phyloP scores from a whole-genome alignment of 2,888 invertebrate genomes.

The Parnassius smintheus region DNA sequence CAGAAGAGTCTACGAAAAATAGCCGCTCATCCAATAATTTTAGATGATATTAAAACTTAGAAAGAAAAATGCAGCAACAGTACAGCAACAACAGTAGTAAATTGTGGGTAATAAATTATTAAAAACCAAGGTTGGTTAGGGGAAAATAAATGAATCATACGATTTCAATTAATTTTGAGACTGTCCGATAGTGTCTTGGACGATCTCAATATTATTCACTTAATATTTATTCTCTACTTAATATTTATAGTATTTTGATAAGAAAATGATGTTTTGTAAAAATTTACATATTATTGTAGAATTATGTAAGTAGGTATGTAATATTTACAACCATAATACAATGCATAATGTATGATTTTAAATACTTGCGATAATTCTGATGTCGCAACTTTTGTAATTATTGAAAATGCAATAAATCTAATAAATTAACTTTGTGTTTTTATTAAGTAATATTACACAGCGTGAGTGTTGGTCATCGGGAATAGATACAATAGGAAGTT shows the following conservation, averaged over 20 bases:
- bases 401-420: conserved; percentile 12
- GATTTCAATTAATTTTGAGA: conserved; percentile 58
- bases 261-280: conserved; percentile 29
- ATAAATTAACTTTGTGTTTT: not conserved
- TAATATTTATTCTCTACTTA: conserved; percentile 41
- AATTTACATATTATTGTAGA: conserved; percentile 20
- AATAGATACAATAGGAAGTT: too few relatives aligned
- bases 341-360: conserved; percentile 14
- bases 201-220: conserved; percentile 68
- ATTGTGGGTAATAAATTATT: conserved; percentile 24
- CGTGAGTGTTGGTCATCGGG: too few relatives aligned
- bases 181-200: conserved; percentile 74
- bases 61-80: conserved; percentile 11
- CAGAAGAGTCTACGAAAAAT: conserved; percentile 58
- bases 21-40: conserved; percentile 55
- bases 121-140: conserved; percentile 8
- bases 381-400: conserved; percentile 29
- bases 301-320: conserved; percentile 45
- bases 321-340: conserved; percentile 45
- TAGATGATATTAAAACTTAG: conserved; percentile 41
- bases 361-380: conserved; percentile 12
- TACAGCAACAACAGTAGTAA: too few relatives aligned
- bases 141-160: conserved; percentile 7
- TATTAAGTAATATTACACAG: too few relatives aligned
- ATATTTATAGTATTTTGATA: not conserved